Percentiles rank a stretch among this genome's conserved stretches.
These are phyloP conservation scores for Apteryx owenii DNA, from an alignment of 2,113 vertebrate species.

Conservation along the genomic window DNA sequence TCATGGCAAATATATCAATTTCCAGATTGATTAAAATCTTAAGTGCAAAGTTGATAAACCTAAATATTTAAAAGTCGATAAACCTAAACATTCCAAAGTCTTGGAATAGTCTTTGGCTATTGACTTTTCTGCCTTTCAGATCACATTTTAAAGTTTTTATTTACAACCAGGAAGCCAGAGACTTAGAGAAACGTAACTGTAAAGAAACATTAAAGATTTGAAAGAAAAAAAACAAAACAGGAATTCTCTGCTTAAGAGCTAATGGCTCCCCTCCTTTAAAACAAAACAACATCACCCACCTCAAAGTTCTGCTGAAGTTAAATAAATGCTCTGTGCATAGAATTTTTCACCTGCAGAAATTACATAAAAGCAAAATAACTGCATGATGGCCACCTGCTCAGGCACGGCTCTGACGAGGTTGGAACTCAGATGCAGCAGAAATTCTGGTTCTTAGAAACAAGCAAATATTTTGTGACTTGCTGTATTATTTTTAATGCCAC, in stretches of 20 bases:
- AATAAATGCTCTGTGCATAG: neutral
- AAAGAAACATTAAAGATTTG: neutral
- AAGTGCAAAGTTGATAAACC: neutral
- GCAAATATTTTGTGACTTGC: neutral
- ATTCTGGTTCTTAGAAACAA: neutral
- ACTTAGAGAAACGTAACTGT: neutral
- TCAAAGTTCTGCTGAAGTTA: neutral
- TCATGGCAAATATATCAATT: neutral
- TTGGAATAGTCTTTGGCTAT: neutral
- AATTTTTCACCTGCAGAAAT: neutral
- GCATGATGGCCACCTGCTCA: neutral
- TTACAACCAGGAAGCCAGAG: neutral
- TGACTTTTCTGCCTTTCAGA: neutral
- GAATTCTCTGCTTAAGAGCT: neutral
- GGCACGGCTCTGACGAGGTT: neutral
- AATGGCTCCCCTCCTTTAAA: neutral
- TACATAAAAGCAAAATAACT: neutral
- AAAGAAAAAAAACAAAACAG: neutral
- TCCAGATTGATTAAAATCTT: neutral
- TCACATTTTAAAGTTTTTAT: neutral
- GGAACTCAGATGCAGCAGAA: neutral
- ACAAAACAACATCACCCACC: neutral
- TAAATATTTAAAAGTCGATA: neutral
- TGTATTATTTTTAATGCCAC: neutral
- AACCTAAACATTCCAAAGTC: neutral